These are phyloP conservation scores for Malacoctenus gilli DNA, from an alignment of 2,797 vertebrate species.

Conservation along the genomic window DNA sequence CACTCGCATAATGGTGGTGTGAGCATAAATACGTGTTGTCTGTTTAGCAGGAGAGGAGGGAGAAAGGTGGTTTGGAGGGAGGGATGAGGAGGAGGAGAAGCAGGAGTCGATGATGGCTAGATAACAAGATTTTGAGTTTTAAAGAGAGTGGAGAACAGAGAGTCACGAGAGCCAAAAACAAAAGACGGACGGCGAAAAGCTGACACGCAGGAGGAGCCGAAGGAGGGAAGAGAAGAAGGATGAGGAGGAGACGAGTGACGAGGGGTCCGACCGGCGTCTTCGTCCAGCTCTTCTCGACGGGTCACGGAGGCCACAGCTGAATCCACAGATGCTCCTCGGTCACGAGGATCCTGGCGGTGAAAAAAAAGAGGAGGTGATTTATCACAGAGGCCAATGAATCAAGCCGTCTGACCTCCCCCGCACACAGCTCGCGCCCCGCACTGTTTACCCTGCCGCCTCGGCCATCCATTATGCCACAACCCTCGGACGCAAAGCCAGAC, in stretches of 20 bases:
- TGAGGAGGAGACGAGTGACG: slow-evolving; percentile 52
- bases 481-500: slow-evolving; percentile 24
- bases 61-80: background rate
- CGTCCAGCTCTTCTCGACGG: slow-evolving; percentile 53
- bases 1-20: too few relatives aligned
- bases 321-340: slow-evolving; percentile 76
- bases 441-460: slow-evolving; percentile 69
- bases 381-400: slow-evolving; percentile 79
- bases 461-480: slow-evolving; percentile 62
- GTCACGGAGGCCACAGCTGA: slow-evolving; percentile 81
- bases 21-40: slow-evolving; percentile 23
- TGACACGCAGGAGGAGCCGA: background rate
- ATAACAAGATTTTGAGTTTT: slow-evolving; percentile 26
- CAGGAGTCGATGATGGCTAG: slow-evolving; percentile 3
- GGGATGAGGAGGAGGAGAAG: slow-evolving; percentile 18
- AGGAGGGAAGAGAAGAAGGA: too few relatives aligned
- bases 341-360: slow-evolving; percentile 70
- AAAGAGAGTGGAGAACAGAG: slow-evolving; percentile 26
- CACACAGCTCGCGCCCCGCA: slow-evolving; percentile 67
- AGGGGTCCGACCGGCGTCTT: slow-evolving; percentile 45
- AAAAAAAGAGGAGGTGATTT: slow-evolving; percentile 74
- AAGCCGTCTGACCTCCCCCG: slow-evolving; percentile 71
- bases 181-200: slow-evolving; percentile 25
- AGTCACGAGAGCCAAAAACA: slow-evolving; percentile 17
- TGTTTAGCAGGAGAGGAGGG: slow-evolving; percentile 14